These are phyloP conservation scores for Drymonia ruficornis DNA, from an alignment of 2,888 invertebrate species.

Conservation along the genomic window DNA sequence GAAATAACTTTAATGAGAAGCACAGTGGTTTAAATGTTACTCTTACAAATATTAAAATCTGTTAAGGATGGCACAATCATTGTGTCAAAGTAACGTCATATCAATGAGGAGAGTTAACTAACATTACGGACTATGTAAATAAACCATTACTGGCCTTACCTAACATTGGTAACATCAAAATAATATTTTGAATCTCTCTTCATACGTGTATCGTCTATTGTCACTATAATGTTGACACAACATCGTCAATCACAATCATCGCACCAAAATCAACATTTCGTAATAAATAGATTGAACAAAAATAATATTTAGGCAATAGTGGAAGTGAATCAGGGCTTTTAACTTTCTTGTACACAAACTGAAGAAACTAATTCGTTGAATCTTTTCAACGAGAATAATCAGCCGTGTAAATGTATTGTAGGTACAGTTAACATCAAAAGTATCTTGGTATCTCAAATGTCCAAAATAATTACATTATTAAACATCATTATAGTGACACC, in stretches of 20 bases:
- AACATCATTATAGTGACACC: no score
- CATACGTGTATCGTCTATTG: conserved; percentile 44
- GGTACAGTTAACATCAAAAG: no score
- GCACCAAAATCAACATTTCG: conserved; percentile 32
- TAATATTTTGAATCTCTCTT: conserved; percentile 38
- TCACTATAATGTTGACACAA: conserved; percentile 49
- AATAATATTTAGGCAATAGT: conserved; percentile 26
- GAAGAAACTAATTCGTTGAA: no score
- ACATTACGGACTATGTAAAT: conserved; percentile 43
- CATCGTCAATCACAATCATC: conserved; percentile 44
- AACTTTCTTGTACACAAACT: neutral
- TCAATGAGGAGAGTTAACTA: conserved; percentile 42
- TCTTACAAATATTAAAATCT: conserved; percentile 36
- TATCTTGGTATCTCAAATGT: no score
- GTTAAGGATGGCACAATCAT: conserved; percentile 69
- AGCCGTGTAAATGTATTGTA: neutral
- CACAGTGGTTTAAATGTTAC: neutral
- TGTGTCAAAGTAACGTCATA: conserved; percentile 54
- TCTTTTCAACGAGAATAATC: neutral
- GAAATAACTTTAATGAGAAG: neutral
- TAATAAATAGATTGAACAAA: conserved; percentile 27
- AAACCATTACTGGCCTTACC: conserved; percentile 65
- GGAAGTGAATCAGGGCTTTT: conserved; percentile 28
- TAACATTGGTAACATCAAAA: conserved; percentile 61
- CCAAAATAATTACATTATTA: no score